These are phyloP conservation scores for Rhagoletis zephyria DNA, from an alignment of 1,140 invertebrate species.

Conservation along the genomic window DNA sequence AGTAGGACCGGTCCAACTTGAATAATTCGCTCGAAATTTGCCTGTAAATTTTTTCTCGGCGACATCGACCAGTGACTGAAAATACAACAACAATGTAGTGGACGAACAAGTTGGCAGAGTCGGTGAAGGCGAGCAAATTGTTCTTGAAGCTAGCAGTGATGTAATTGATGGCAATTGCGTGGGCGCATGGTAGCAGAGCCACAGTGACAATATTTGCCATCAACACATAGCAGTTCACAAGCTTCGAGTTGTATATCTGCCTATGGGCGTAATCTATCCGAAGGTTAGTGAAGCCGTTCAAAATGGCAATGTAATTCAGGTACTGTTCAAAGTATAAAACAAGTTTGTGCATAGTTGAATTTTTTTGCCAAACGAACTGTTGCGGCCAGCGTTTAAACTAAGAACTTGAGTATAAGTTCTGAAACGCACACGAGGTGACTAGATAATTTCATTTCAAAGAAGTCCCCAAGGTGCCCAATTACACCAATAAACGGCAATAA, in stretches of 20 bases:
- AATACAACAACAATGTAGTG: background rate
- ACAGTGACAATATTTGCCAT: background rate
- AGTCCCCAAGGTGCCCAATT: background rate
- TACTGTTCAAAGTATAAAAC: background rate
- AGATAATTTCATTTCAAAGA: background rate
- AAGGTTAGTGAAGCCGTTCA: background rate
- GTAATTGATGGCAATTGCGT: background rate
- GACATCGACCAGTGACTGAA: background rate
- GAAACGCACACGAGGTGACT: no score
- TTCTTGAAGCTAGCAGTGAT: background rate
- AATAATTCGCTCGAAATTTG: background rate
- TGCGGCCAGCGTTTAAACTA: background rate
- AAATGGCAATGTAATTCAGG: background rate
- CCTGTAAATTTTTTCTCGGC: background rate
- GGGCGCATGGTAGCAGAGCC: background rate
- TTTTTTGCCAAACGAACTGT: background rate
- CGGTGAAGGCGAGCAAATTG: conserved; percentile 29
- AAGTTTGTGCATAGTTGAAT: background rate
- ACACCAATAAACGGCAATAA: background rate
- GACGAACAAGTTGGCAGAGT: background rate
- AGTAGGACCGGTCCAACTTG: background rate
- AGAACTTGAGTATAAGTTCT: background rate
- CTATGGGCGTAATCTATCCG: background rate
- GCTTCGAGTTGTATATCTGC: background rate
- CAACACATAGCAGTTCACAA: background rate